A percentile compares a stretch with the other conserved stretches of the same genome.
Evolutionary conservation across 2,888 invertebrate species (phyloP).

Genomic region (Drosophila monieri): DNA sequence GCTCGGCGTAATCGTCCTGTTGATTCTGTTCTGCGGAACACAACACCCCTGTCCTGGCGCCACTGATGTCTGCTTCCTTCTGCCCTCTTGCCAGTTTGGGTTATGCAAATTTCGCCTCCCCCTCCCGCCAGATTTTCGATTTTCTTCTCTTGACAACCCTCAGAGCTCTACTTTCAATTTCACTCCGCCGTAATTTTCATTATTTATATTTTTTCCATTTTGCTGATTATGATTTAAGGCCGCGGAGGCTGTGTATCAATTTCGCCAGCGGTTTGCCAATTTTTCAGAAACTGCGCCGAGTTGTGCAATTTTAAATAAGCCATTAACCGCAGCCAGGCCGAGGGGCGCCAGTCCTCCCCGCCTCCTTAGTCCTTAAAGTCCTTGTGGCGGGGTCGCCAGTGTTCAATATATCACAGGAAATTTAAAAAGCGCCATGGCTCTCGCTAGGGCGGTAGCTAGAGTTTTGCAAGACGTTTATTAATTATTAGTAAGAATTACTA

Average conservation of each 20-base stretch:
- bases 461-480: too few relatives aligned
- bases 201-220: constrained; percentile 81
- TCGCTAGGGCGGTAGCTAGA: neutral
- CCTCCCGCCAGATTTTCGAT: constrained; percentile 8
- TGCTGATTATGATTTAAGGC: constrained; percentile 82
- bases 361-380: constrained; percentile 3
- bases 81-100: constrained; percentile 44
- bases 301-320: constrained; percentile 81
- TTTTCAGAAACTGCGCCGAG: constrained; percentile 74
- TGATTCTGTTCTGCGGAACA: constrained; percentile 65
- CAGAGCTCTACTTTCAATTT: constrained; percentile 71
- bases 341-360: constrained; percentile 6
- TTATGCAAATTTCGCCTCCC: constrained; percentile 68
- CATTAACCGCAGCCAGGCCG: constrained; percentile 81
- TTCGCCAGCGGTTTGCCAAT: constrained; percentile 80
- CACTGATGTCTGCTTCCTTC: neutral
- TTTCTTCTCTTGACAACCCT: constrained; percentile 61
- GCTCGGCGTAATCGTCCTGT: constrained; percentile 67
- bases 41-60: constrained; percentile 27
- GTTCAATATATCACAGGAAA: constrained; percentile 80
- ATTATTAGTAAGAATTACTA: too few relatives aligned
- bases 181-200: constrained; percentile 66
- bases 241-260: constrained; percentile 80
- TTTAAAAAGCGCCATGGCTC: constrained; percentile 19
- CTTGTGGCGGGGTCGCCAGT: constrained; percentile 38